Conservation (phyloP, 2,113 vertebrate species). For the Gorilla gorilla region DNA sequence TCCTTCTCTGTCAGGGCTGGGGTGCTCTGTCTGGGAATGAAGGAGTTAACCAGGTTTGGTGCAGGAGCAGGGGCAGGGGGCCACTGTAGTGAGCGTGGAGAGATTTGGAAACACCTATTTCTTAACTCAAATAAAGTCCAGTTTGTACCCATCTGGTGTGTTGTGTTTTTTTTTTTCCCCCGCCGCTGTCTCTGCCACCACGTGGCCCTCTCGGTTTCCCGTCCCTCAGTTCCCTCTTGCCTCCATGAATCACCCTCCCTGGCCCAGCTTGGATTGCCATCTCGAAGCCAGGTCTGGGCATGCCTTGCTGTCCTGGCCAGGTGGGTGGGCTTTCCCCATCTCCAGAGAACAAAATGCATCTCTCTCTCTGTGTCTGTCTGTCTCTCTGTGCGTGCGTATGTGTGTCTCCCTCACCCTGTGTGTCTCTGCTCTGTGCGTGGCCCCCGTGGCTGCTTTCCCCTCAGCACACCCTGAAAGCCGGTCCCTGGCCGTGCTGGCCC, state of each 20-base stretch:
- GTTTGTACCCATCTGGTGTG: conserved; percentile 87
- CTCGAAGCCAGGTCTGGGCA: conserved; percentile 28
- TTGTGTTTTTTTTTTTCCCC: conserved; percentile 83
- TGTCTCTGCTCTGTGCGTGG: conserved; percentile 68
- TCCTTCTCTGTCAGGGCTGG: not conserved
- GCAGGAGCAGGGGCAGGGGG: not conserved
- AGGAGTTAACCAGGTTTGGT: not conserved
- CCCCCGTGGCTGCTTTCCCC: conserved; percentile 34
- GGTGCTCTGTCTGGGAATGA: not conserved
- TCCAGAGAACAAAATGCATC: conserved; percentile 74
- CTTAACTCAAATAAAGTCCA: conserved; percentile 88
- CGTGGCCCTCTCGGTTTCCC: not conserved
- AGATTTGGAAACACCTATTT: conserved; percentile 76
- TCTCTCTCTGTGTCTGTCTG: conserved; percentile 76
- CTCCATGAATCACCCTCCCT: not conserved
- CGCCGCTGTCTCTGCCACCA: conserved; percentile 20
- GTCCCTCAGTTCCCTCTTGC: not conserved
- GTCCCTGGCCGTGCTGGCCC: conserved; percentile 91
- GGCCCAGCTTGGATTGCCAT: conserved; percentile 20
- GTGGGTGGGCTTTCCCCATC: conserved; percentile 41
- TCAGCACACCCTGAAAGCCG: conserved; percentile 91
- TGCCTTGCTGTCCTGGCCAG: conserved; percentile 28
- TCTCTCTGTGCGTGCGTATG: conserved; percentile 60
- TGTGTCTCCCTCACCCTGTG: conserved; percentile 40
- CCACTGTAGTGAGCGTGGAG: conserved; percentile 41